Conservation (phyloP, 2,888 invertebrate genomes). For the Tetragonisca angustula region DNA sequence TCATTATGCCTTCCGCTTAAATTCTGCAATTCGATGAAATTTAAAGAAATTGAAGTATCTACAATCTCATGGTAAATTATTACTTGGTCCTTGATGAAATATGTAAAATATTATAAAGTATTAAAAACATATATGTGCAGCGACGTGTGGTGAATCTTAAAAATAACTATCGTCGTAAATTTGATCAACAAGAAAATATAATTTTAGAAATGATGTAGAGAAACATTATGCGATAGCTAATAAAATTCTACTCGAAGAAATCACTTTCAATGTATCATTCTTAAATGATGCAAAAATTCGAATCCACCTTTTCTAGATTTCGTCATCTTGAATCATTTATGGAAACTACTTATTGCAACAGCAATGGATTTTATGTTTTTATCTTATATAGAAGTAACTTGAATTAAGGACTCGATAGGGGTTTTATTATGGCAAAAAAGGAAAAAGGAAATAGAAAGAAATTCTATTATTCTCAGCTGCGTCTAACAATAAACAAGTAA, state of each 20-base stretch:
- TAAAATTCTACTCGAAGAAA: background rate
- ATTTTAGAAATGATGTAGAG: background rate
- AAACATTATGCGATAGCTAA: background rate
- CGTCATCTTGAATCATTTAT: background rate
- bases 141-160: background rate
- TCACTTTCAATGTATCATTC: background rate
- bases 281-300: background rate
- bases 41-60: too few species aligned
- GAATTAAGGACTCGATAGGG: background rate
- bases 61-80: too few species aligned
- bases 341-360: background rate
- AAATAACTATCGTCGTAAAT: slow-evolving; percentile 5
- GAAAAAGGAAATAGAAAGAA: background rate
- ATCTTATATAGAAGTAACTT: background rate
- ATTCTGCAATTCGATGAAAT: too few species aligned
- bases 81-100: too few species aligned
- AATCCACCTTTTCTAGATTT: background rate
- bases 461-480: slow-evolving; percentile 27
- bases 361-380: background rate
- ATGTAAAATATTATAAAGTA: too few species aligned
- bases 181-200: background rate
- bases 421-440: background rate
- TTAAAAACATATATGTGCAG: too few species aligned
- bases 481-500: background rate
- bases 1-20: too few species aligned